A percentile compares a stretch with the other conserved stretches of the same genome.
phyloP scores from a whole-genome alignment of 2,113 vertebrate species.

The Turnix velox region DNA sequence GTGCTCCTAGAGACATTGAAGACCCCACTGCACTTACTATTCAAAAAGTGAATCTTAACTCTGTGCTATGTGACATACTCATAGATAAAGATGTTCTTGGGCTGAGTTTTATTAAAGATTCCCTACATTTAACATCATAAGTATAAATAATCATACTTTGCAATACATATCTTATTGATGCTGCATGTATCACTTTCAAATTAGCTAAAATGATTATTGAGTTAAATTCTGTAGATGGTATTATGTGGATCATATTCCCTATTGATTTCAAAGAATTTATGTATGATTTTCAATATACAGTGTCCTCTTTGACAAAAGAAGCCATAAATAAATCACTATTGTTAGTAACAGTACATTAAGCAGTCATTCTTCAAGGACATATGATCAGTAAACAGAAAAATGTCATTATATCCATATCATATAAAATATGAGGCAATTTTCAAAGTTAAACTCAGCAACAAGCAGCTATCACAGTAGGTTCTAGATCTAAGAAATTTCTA shows the following conservation, averaged over 20 bases:
- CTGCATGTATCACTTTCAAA: neutral
- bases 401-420: neutral
- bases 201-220: neutral
- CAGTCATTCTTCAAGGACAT: neutral
- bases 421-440: neutral
- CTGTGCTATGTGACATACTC: neutral
- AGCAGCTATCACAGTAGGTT: neutral
- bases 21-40: neutral
- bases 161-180: neutral
- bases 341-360: slow-evolving; percentile 1
- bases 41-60: neutral
- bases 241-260: neutral
- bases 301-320: neutral
- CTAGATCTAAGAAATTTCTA: neutral
- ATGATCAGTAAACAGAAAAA: neutral
- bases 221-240: neutral
- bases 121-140: neutral
- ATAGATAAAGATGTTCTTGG: neutral
- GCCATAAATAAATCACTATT: neutral
- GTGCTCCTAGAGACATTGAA: neutral
- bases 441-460: neutral
- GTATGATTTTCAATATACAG: slow-evolving; percentile 5
- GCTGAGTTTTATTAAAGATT: neutral
- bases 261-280: neutral
- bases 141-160: too few relatives aligned